phyloP scores from a whole-genome alignment of 2,797 vertebrate species.

The Ibycter americanus region DNA sequence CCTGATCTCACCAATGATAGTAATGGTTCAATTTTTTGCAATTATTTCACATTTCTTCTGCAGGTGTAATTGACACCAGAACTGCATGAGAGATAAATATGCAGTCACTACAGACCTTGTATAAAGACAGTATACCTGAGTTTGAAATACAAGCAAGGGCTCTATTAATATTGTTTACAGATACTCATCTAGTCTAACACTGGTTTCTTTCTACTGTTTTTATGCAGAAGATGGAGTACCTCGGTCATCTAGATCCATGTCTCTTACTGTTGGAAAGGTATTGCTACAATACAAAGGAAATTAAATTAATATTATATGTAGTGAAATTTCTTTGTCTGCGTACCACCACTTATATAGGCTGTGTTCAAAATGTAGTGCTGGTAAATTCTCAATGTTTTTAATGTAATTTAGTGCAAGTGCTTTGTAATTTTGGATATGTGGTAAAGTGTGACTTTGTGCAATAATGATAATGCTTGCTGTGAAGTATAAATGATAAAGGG shows the following conservation, averaged over 20 bases:
- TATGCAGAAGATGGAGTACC: conserved; percentile 91
- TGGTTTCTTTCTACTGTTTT: conserved; percentile 29
- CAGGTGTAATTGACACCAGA: background rate
- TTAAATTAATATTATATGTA: background rate
- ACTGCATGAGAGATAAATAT: background rate
- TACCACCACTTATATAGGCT: background rate
- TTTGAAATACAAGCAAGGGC: background rate
- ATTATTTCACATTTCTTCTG: background rate
- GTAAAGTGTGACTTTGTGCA: background rate
- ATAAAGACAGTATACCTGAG: background rate
- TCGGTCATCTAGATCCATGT: conserved; percentile 92
- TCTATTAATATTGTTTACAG: background rate
- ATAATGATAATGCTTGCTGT: background rate
- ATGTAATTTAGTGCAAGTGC: background rate
- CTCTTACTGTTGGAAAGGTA: conserved; percentile 97
- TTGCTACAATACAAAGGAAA: background rate
- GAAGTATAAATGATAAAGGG: background rate
- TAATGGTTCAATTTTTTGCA: background rate
- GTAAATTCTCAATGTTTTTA: background rate
- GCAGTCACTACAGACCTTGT: background rate
- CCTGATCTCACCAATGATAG: background rate
- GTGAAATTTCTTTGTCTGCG: background rate
- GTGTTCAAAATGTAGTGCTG: background rate
- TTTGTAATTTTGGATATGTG: background rate
- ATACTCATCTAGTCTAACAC: background rate